Percentiles rank a stretch among this genome's conserved stretches.
Evolutionary conservation across 2,797 vertebrate genomes (phyloP).

Genomic region (Bucorvus abyssinicus): DNA sequence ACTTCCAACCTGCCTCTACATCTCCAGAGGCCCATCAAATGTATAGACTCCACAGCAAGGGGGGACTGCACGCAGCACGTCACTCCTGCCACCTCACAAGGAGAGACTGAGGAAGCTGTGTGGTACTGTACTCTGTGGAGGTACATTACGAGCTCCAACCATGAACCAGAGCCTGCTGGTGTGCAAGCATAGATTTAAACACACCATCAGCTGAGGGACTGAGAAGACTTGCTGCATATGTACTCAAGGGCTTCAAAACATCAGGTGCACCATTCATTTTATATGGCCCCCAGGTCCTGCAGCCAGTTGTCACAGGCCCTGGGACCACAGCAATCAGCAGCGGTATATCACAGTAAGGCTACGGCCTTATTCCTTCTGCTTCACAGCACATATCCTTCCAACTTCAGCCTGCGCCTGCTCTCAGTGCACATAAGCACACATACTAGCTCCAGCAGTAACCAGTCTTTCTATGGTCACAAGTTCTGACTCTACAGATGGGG

Average conservation of each 20-base stretch:
- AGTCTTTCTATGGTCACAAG: background rate
- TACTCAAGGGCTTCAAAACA: background rate
- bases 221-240: rapidly evolving
- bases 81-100: background rate
- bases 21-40: background rate
- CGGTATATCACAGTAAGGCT: background rate
- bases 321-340: background rate
- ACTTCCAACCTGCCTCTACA: background rate
- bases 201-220: background rate
- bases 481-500: background rate
- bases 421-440: rapidly evolving
- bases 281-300: background rate
- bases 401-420: background rate
- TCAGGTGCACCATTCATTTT: background rate
- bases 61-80: rapidly evolving
- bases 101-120: background rate
- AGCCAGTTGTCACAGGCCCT: background rate
- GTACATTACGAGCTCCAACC: background rate
- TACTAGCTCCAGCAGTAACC: background rate
- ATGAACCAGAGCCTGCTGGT: background rate
- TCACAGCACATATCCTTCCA: background rate
- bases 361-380: background rate
- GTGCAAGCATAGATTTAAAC: background rate
- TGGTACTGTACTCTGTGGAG: background rate
- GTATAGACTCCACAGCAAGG: background rate